Conservation (phyloP, 1,140 invertebrate genomes). For the Pseudomyrmex dendroicus region DNA sequence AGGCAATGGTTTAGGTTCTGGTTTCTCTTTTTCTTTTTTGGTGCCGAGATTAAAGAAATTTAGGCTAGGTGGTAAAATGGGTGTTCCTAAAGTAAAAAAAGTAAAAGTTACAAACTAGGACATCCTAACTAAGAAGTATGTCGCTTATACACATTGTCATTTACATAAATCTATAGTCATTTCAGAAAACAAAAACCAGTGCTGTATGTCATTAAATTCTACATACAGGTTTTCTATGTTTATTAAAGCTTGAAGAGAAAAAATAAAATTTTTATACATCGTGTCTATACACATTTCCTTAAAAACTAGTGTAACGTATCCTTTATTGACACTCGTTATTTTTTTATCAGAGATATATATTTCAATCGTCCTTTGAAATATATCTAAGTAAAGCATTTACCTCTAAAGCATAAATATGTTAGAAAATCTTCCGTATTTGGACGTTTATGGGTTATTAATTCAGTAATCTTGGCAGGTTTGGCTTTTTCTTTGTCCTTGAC, state of each 20-base stretch:
- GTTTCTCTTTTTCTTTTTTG: constrained; percentile 82
- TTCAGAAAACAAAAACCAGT: no score
- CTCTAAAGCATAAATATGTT: constrained; percentile 94
- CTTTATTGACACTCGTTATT: no score
- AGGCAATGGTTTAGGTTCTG: constrained; percentile 71
- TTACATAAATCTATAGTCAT: background rate
- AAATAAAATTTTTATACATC: no score
- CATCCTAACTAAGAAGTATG: no score
- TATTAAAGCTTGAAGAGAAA: no score
- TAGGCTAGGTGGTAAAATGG: constrained; percentile 89
- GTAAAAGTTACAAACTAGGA: no score
- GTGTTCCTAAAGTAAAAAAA: constrained; percentile 86
- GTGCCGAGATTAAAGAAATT: constrained; percentile 90
- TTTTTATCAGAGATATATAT: no score
- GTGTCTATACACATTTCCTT: no score
- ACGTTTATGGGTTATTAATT: constrained; percentile 88
- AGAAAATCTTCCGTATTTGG: constrained; percentile 96
- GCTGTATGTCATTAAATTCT: no score
- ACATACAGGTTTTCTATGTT: no score
- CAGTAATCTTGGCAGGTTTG: constrained; percentile 84
- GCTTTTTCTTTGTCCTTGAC: constrained; percentile 87
- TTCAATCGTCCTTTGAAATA: no score
- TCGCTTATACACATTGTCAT: background rate
- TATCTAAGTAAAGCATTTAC: constrained; percentile 82
- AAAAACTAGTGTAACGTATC: no score